Evolutionary conservation across 2,113 vertebrate species (phyloP).

Genomic region (Pelecanoides urinatrix): DNA sequence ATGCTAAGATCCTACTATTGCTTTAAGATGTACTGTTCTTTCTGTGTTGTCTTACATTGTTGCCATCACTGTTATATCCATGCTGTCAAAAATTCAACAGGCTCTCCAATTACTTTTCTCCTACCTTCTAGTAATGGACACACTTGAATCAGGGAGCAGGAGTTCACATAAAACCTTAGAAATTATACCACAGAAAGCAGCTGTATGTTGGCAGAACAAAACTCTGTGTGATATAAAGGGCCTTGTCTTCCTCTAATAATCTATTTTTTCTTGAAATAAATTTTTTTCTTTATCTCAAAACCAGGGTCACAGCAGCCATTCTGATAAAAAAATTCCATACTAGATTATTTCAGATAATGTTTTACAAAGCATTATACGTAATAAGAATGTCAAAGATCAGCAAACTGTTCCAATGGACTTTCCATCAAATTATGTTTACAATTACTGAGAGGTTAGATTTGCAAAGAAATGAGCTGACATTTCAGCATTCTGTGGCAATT

Average conservation of each 20-base stretch:
- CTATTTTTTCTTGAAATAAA: not conserved
- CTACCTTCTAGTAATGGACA: not conserved
- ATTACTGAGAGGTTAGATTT: slow-evolving; percentile 6
- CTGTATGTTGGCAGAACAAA: not conserved
- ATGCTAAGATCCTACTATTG: not conserved
- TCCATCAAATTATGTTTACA: slow-evolving; percentile 31
- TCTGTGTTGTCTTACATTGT: not conserved
- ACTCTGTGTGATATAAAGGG: not conserved
- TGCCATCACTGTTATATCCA: not conserved
- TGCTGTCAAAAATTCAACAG: not conserved
- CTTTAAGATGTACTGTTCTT: not conserved
- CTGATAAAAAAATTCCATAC: not conserved
- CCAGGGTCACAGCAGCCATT: not conserved
- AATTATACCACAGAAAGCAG: not conserved
- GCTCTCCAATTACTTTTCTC: not conserved
- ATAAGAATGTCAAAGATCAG: slow-evolving; percentile 21
- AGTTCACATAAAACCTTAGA: not conserved
- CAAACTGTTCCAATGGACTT: slow-evolving; percentile 18
- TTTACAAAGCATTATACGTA: slow-evolving; percentile 9
- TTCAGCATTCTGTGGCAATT: slow-evolving; percentile 4
- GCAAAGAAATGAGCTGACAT: slow-evolving; percentile 31
- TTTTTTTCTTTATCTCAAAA: not conserved
- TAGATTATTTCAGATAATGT: not conserved
- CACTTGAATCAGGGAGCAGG: not conserved
- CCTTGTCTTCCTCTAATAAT: not conserved